phyloP scores from a whole-genome alignment of 2,888 invertebrate species.

The Sinhomidia bicolor region DNA sequence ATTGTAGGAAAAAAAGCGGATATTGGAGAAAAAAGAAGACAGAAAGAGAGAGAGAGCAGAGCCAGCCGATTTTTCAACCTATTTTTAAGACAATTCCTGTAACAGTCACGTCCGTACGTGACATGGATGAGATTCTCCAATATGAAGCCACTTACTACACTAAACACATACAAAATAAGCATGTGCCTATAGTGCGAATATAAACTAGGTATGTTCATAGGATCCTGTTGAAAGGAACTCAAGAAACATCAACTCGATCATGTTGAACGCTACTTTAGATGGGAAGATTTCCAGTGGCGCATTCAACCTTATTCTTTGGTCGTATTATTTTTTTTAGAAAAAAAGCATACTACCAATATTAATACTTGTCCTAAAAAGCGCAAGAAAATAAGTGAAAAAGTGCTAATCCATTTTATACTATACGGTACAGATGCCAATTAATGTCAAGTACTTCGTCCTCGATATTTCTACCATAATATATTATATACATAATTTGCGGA shows the following conservation, averaged over 20 bases:
- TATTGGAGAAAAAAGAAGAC: slow-evolving; percentile 26
- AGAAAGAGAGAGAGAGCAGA: not conserved
- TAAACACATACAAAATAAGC: not conserved
- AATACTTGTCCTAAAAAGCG: not conserved
- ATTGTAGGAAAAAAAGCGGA: slow-evolving; percentile 31
- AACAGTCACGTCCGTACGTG: slow-evolving; percentile 67
- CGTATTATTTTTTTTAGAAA: not conserved
- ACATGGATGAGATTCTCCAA: slow-evolving; percentile 41
- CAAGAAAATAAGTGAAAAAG: slow-evolving; percentile 20
- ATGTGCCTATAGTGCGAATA: not conserved
- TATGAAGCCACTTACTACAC: slow-evolving; percentile 13
- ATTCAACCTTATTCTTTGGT: slow-evolving; percentile 16
- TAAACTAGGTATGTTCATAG: not conserved
- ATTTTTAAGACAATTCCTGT: slow-evolving; percentile 63
- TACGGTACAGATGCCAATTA: slow-evolving; percentile 36
- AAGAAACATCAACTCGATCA: not conserved
- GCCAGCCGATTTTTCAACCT: slow-evolving; percentile 48
- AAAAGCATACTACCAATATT: not conserved
- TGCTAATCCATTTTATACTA: slow-evolving; percentile 12
- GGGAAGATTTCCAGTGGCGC: not conserved
- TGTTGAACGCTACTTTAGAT: not conserved
- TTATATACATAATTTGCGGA: not conserved
- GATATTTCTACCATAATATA: not conserved
- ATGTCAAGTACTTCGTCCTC: not conserved
- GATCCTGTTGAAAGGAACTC: not conserved